Evolutionary conservation across 2,888 invertebrate species (phyloP).

Genomic region (Fragum fragum): DNA sequence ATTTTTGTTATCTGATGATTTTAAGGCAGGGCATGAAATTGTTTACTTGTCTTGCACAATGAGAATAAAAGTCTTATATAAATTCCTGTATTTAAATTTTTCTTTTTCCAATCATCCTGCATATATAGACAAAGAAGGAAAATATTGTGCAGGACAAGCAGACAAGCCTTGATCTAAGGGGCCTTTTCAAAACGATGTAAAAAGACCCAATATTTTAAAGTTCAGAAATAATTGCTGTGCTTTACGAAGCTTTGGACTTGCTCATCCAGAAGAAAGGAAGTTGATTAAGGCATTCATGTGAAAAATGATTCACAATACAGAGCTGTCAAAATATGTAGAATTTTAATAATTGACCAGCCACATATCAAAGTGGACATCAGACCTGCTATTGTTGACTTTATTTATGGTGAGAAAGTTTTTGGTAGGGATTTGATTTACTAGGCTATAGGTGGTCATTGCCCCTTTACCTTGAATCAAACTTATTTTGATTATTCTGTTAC

Average conservation of each 20-base stretch:
- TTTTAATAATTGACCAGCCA: conserved; percentile 2
- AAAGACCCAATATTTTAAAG: neutral
- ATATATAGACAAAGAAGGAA: no score
- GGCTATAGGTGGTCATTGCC: neutral
- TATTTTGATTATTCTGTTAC: no score
- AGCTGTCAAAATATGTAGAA: conserved; percentile 24
- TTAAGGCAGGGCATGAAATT: no score
- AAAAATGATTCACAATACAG: conserved; percentile 28
- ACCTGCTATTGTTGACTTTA: conserved; percentile 19
- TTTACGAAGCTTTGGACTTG: conserved; percentile 1
- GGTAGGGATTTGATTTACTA: conserved; percentile 3
- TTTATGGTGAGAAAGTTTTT: conserved; percentile 8
- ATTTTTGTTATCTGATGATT: no score
- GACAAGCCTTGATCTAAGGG: no score
- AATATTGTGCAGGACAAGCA: no score
- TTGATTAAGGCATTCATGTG: neutral
- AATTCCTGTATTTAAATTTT: no score
- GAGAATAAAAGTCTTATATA: no score
- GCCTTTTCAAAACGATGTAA: no score
- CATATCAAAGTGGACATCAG: conserved; percentile 21
- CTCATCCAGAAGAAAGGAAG: conserved; percentile 11
- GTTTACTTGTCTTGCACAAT: no score
- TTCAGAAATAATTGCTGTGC: neutral
- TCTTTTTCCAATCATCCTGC: no score
- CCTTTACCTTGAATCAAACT: neutral